Conservation (phyloP, 2,888 invertebrate species). For the Escarpia spicata region DNA sequence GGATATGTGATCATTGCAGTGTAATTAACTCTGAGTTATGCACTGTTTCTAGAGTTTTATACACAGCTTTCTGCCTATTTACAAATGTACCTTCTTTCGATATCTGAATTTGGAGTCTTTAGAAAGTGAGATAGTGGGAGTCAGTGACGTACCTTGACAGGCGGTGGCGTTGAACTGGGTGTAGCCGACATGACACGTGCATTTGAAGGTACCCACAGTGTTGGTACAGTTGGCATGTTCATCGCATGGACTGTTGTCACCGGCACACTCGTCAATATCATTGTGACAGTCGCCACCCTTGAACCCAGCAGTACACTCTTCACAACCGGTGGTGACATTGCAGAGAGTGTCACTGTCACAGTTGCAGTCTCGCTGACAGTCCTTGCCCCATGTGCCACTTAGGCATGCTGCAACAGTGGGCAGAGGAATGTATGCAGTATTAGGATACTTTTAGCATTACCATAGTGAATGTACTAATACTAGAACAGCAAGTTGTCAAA, state of each 20-base stretch:
- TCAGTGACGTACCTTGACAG: background rate
- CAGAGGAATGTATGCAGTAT: background rate
- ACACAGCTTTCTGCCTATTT: too few relatives aligned
- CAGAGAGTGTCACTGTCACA: background rate
- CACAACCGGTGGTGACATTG: background rate
- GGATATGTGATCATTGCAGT: too few relatives aligned
- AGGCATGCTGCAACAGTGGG: background rate
- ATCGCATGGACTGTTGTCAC: background rate
- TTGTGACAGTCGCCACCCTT: background rate
- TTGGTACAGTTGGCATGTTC: slow-evolving; percentile 6
- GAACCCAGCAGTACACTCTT: background rate
- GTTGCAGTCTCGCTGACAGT: background rate
- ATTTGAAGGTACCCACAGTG: background rate
- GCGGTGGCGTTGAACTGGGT: background rate
- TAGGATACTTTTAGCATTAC: background rate
- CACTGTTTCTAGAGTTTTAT: too few relatives aligned
- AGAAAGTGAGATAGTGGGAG: background rate
- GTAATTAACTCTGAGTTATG: too few relatives aligned
- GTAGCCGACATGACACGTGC: background rate
- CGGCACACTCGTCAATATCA: background rate
- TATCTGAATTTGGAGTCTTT: background rate
- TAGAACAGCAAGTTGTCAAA: too few relatives aligned
- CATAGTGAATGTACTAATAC: too few relatives aligned
- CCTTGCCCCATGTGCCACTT: background rate
- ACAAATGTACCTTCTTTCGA: too few relatives aligned